Percentiles rank a stretch among this genome's conserved stretches.
Conservation (phyloP, 2,797 vertebrate genomes). For the Eleutherodactylus coqui region DNA sequence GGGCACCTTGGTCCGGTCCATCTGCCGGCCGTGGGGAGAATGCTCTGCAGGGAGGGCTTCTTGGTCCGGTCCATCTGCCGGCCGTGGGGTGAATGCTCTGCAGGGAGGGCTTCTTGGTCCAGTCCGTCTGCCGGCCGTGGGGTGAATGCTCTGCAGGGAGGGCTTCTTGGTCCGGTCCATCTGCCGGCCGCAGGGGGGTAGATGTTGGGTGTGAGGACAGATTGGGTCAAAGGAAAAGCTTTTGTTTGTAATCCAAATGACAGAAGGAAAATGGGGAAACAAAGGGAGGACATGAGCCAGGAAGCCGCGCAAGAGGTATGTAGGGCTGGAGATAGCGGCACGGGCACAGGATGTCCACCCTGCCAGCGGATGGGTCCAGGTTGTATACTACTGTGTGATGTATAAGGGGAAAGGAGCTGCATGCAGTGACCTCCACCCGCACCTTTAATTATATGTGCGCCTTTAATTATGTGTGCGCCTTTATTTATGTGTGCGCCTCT, state of each 20-base stretch:
- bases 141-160: too few species aligned
- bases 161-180: neutral
- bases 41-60: too few species aligned
- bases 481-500: neutral
- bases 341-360: conserved; percentile 44
- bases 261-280: conserved; percentile 48
- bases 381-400: conserved; percentile 33
- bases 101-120: neutral
- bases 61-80: too few species aligned
- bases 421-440: neutral
- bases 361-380: conserved; percentile 27
- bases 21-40: too few species aligned
- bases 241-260: conserved; percentile 38
- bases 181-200: conserved; percentile 26
- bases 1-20: too few species aligned
- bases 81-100: neutral
- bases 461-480: neutral
- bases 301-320: conserved; percentile 45
- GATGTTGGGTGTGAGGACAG: neutral
- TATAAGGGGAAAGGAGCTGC: neutral
- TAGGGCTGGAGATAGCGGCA: conserved; percentile 34
- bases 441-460: too few species aligned
- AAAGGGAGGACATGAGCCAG: conserved; percentile 61
- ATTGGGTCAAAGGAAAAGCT: conserved; percentile 47
- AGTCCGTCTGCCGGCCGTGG: neutral